Evolutionary conservation across 2,797 vertebrate species (phyloP).

Genomic region (Rhinella marina): DNA sequence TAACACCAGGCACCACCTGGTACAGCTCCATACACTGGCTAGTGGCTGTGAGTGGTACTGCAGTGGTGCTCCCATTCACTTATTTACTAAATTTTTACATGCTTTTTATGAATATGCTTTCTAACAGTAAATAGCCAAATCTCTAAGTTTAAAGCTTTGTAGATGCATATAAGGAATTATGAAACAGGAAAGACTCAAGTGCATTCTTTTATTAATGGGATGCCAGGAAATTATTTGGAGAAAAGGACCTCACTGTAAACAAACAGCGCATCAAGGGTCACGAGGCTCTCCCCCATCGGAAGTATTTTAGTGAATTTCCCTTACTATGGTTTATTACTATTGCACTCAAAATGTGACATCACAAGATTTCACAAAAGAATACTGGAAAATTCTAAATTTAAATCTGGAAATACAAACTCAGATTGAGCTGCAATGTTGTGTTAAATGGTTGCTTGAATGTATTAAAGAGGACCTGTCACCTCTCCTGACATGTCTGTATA

Average conservation of each 20-base stretch:
- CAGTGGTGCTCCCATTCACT: background rate
- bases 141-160: background rate
- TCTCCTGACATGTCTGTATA: too few relatives aligned
- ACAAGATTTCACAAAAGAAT: background rate
- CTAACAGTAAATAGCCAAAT: background rate
- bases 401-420: background rate
- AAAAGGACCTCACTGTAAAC: constrained; percentile 31
- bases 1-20: too few relatives aligned
- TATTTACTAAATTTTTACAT: background rate
- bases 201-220: constrained; percentile 28
- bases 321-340: background rate
- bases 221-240: constrained; percentile 47
- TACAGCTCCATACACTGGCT: too few relatives aligned
- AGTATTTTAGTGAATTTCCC: constrained; percentile 20
- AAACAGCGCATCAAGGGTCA: constrained; percentile 12
- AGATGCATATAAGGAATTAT: constrained; percentile 30
- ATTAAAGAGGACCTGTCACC: too few relatives aligned
- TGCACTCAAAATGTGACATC: background rate
- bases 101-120: background rate
- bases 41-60: too few relatives aligned
- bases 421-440: background rate
- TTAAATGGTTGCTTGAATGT: background rate
- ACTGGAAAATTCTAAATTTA: background rate
- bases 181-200: constrained; percentile 14
- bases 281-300: background rate